Conservation (phyloP, 2,888 invertebrate genomes). For the Spisula solida region DNA sequence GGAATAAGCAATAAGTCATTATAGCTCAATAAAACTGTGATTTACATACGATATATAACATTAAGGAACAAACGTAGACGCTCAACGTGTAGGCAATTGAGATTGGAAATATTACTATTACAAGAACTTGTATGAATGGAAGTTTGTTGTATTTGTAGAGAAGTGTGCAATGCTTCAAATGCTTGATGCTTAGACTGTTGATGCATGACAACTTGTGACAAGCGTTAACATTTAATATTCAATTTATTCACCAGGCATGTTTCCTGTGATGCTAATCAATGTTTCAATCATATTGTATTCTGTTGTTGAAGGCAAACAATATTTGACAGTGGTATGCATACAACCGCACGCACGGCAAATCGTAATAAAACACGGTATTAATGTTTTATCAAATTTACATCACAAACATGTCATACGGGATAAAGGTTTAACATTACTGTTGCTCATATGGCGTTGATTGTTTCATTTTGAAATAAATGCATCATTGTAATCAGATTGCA, state of each 20-base stretch:
- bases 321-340: neutral
- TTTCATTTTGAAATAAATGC: neutral
- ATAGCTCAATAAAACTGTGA: slow-evolving; percentile 15
- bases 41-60: neutral
- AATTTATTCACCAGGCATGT: neutral
- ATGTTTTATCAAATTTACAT: neutral
- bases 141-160: neutral
- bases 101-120: neutral
- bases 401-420: neutral
- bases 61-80: neutral
- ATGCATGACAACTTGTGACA: neutral
- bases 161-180: neutral
- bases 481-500: neutral
- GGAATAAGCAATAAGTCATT: neutral
- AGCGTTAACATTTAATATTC: neutral
- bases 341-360: neutral
- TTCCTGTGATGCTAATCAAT: neutral
- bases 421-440: neutral
- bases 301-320: neutral
- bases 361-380: neutral
- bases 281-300: neutral
- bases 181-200: neutral
- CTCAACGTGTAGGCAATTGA: neutral
- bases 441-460: neutral
- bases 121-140: neutral